Evolutionary conservation across 2,888 invertebrate genomes (phyloP), one percentile per base, ranked within the genome.

Genomic region (Athetis lepigone): DNA sequence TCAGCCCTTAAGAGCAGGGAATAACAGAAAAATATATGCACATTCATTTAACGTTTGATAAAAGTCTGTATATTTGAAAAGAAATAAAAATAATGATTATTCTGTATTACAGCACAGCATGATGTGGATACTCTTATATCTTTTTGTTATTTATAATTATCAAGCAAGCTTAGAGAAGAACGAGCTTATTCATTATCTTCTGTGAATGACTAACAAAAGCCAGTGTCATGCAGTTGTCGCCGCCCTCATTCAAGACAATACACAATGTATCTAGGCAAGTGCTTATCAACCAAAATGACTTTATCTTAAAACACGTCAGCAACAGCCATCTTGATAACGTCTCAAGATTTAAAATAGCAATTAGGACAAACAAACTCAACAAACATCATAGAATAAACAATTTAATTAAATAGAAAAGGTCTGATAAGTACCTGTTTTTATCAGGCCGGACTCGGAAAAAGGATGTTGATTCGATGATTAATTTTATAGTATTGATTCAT

Each of bases 401-500:
- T n/a, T 25, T 29, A 13, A n/a, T 11, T 3, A 13, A 27, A 25
- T 13, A 21, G 18, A 42, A n/a, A 54, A 52, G 1, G n/a, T n/a
- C n/a, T n/a, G n/a, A n/a, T 19, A n/a, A 19, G 9, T 37, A 9
- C n/a, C n/a, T n/a, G 11, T 52, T 11, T 18, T 21, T 56, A 16
- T 27, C 27, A 45, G 42, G 52, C 40, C 52, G 29, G 29, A 50
- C 42, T 72, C 59, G 21, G 39, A 54, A 70, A 47, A 25, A 71
- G 77, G 75, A 81, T 74, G 67, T 75, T 54, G 37, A 33, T 64
- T 51, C 54, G 58, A 57, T 68, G 57, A 75, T 72, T 46, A 73
- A 72, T 74, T 74, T 74, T 71, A 61, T 59, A 60, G 50, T 37
- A 70, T 72, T 85, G 83, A 86, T 81, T 86, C 85, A 82, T 75